A percentile compares a stretch with the other conserved stretches of the same genome.
Conservation (phyloP, 1,140 invertebrate species). For the Papilio dardanus region DNA sequence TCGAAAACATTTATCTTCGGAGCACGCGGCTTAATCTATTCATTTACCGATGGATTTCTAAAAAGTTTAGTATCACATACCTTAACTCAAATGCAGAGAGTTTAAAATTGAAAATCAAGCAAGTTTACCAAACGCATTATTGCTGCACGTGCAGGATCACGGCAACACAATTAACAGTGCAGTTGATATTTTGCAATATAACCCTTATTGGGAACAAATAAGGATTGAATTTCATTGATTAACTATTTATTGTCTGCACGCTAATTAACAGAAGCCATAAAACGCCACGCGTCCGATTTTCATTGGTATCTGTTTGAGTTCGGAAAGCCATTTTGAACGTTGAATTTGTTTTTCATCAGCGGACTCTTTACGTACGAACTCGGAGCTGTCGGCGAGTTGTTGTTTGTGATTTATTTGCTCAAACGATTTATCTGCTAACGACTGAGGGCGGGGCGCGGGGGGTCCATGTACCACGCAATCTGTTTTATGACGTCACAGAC, state of each 20-base stretch:
- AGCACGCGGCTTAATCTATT: conserved; percentile 54
- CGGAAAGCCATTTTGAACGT: conserved; percentile 70
- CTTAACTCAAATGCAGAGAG: conserved; percentile 17
- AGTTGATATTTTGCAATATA: background rate
- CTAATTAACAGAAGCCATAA: conserved; percentile 47
- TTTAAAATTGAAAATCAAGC: background rate
- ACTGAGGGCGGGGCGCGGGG: conserved; percentile 43
- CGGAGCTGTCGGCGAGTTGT: conserved; percentile 70
- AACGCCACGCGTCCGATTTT: conserved; percentile 73
- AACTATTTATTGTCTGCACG: conserved; percentile 32
- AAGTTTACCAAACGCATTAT: conserved; percentile 33
- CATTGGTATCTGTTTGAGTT: conserved; percentile 80
- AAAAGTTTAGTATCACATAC: background rate
- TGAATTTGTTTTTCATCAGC: conserved; percentile 80
- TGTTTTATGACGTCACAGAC: background rate
- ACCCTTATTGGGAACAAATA: conserved; percentile 5
- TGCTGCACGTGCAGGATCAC: conserved; percentile 27
- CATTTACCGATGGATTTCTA: background rate
- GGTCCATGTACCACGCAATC: background rate
- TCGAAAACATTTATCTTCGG: conserved; percentile 78
- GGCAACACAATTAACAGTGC: conserved; percentile 5
- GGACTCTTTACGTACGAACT: conserved; percentile 67
- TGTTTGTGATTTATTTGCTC: conserved; percentile 73
- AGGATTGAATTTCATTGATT: conserved; percentile 39
- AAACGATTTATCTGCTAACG: conserved; percentile 64